These are phyloP conservation scores for Leucopsar rothschildi DNA, from an alignment of 2,113 vertebrate genomes.

Conservation along the genomic window DNA sequence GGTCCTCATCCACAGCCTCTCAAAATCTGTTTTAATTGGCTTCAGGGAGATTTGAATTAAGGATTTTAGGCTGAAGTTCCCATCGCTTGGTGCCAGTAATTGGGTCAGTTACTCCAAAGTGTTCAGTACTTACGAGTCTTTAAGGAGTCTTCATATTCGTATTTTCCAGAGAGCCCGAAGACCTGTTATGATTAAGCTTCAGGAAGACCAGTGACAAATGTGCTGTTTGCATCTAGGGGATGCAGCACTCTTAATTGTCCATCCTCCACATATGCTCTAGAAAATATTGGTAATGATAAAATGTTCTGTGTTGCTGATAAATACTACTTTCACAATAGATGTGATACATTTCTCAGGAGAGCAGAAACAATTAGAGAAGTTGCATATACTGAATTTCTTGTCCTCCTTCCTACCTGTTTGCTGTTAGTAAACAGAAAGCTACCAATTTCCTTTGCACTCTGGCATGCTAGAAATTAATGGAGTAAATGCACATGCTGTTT, in stretches of 20 bases:
- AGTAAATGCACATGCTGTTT: constrained; percentile 14
- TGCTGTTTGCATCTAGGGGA: not conserved
- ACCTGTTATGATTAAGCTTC: not conserved
- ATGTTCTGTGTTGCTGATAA: not conserved
- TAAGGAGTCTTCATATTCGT: not conserved
- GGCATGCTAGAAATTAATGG: constrained; percentile 21
- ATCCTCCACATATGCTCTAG: not conserved
- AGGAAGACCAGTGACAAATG: not conserved
- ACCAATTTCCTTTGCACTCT: not conserved
- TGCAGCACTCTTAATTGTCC: not conserved
- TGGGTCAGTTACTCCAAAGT: not conserved
- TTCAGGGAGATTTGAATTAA: not conserved
- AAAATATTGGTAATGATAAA: not conserved
- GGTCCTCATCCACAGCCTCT: not conserved
- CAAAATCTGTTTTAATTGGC: not conserved
- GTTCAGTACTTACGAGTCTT: not conserved
- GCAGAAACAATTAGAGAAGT: not conserved
- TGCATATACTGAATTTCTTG: not conserved
- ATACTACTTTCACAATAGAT: not conserved
- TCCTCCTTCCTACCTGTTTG: not conserved
- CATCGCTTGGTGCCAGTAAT: not conserved
- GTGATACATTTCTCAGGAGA: not conserved
- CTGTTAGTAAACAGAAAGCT: not conserved
- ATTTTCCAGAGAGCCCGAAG: not conserved
- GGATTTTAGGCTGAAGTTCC: constrained; percentile 7